phyloP scores from a whole-genome alignment of 2,888 invertebrate species.

The Villa cingulata region DNA sequence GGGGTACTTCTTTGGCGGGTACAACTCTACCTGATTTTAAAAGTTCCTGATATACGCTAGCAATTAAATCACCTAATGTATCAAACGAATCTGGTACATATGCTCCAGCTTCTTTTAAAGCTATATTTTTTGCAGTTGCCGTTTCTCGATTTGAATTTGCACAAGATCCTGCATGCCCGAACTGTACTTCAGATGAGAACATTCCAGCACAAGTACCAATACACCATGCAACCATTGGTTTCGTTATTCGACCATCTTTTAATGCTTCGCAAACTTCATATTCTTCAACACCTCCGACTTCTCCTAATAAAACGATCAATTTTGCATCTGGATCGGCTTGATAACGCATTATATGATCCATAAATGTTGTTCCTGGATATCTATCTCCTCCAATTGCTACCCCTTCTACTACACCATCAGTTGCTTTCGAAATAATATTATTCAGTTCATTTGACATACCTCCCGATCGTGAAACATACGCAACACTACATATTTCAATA shows the following conservation, averaged over 20 bases:
- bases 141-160: constrained; percentile 91
- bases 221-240: constrained; percentile 97
- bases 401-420: constrained; percentile 95
- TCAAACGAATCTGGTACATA: constrained; percentile 90
- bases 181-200: constrained; percentile 87
- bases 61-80: constrained; percentile 66
- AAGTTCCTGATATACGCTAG: constrained; percentile 57
- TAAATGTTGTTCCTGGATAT: constrained; percentile 96
- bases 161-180: constrained; percentile 98
- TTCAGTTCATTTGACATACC: constrained; percentile 99
- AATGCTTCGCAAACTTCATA: constrained; percentile 90
- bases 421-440: constrained; percentile 91
- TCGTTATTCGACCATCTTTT: constrained; percentile 63
- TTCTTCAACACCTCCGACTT: constrained; percentile 97
- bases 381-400: constrained; percentile 97
- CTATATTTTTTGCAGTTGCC: constrained; percentile 81
- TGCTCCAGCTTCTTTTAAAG: constrained; percentile 70
- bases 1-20: constrained; percentile 82
- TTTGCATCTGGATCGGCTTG: constrained; percentile 73
- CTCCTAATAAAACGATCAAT: constrained; percentile 89
- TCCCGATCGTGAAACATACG: constrained; percentile 95
- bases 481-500: constrained; percentile 51
- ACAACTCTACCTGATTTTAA: constrained; percentile 72
- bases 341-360: constrained; percentile 88
- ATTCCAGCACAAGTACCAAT: constrained; percentile 85